Percentiles rank a stretch among this genome's conserved stretches.
Conservation (phyloP, 2,113 vertebrate genomes). For the Phodopus roborovskii region DNA sequence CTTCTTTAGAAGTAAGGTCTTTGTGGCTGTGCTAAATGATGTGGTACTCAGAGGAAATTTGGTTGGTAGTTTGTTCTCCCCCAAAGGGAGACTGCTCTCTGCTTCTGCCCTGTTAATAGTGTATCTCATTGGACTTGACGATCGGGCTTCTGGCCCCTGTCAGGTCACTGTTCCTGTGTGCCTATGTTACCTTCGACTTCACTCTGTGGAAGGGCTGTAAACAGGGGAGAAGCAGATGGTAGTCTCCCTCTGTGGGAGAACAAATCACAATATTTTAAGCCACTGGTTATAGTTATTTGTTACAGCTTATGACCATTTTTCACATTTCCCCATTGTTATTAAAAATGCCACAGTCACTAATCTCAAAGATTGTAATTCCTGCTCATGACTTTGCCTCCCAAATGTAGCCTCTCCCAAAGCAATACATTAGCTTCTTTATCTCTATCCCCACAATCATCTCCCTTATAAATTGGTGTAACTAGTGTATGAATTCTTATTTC, state of each 20-base stretch:
- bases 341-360: not conserved
- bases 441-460: not conserved
- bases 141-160: too few species aligned
- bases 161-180: too few species aligned
- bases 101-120: too few species aligned
- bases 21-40: not conserved
- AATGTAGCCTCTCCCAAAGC: not conserved
- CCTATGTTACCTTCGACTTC: too few species aligned
- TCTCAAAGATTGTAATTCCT: not conserved
- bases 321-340: not conserved
- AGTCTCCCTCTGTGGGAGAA: not conserved
- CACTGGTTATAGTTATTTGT: not conserved
- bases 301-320: not conserved
- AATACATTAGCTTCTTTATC: not conserved
- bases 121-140: too few species aligned
- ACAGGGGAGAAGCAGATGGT: not conserved
- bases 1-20: slow-evolving; percentile 2
- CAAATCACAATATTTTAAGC: not conserved
- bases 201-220: too few species aligned
- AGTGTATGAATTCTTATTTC: not conserved
- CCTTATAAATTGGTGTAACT: not conserved
- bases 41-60: not conserved
- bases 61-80: not conserved
- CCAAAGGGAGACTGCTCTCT: too few species aligned
- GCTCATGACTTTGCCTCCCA: not conserved